Evolutionary conservation across 2,113 vertebrate species (phyloP).

Genomic region (Petaurus breviceps): DNA sequence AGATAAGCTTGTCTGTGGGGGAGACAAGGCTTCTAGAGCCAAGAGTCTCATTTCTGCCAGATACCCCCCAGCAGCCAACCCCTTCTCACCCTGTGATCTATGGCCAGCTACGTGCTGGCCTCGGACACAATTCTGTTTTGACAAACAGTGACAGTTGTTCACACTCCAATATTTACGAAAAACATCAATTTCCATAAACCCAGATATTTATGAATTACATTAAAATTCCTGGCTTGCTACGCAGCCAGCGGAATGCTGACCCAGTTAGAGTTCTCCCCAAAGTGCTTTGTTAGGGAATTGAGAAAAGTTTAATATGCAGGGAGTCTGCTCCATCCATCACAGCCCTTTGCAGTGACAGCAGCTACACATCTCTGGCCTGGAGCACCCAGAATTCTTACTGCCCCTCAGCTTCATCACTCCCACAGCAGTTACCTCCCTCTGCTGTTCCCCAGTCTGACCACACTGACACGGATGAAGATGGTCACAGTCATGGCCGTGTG

Average conservation of each 20-base stretch:
- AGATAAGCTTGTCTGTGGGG: conserved; percentile 33
- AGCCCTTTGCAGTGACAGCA: conserved; percentile 65
- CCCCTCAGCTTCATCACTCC: conserved; percentile 31
- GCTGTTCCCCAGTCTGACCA: background rate
- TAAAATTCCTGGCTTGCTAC: conserved; percentile 74
- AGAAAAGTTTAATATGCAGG: conserved; percentile 72
- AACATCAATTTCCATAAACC: conserved; percentile 80
- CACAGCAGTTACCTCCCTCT: background rate
- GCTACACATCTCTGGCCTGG: conserved; percentile 59
- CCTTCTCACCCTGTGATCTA: conserved; percentile 51
- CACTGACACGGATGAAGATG: no score
- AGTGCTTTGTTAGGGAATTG: conserved; percentile 79
- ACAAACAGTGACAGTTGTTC: conserved; percentile 66
- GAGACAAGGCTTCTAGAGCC: background rate
- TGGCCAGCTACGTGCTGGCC: conserved; percentile 55
- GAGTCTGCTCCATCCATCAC: conserved; percentile 76
- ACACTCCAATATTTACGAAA: conserved; percentile 76
- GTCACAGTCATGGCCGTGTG: no score
- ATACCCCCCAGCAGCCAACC: conserved; percentile 65
- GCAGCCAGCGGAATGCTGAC: conserved; percentile 75
- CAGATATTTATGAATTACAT: conserved; percentile 79
- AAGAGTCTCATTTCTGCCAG: conserved; percentile 63
- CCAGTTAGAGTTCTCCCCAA: conserved; percentile 79
- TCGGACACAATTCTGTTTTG: conserved; percentile 73
- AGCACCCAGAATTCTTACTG: conserved; percentile 9